Base-by-base conservation (phyloP, 2,888 invertebrate genomes). In the Torymus aiolomorphi region DNA sequence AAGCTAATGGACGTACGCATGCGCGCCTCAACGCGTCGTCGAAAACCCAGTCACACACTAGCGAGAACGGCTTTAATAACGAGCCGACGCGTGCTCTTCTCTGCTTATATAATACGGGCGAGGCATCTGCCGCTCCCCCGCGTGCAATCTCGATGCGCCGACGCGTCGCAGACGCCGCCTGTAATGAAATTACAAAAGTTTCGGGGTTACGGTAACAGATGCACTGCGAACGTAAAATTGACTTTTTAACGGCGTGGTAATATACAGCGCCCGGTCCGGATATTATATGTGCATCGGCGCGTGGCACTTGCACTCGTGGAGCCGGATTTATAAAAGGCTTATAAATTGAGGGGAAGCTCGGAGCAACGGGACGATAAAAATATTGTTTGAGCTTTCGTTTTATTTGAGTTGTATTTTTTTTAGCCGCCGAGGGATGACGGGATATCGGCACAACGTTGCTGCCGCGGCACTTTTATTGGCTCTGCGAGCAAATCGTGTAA, bases 171-270 rank as follows among this genome's bases (percentile, higher is more conserved):
- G 20, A 20, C 62, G n/a, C 65, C 11, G 52, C 31, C 20, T 20
- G 59, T 74, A 80, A 80, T 80, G 74, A 80, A 80, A 77, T 80
- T 80, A 77, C 74, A 77, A 80, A 80, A 80, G 63, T 80, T 80
- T 56, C 16, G 16, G 54, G 61, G 61, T 76, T 67, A 71, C 20
- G 73, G 80, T 63, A 80, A 76, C 80, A 80, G 76, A 80, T 80
- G 76, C 73, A 76, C 59, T 76, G 66, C 63, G 31, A 73, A 62
- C 63, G 63, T 73, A 73, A 69, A 76, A 76, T 76, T 80, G 80
- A 80, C 80, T 80, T 76, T 80, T 80, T 67, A 74, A 74, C 56
- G 18, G 59, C 54, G 52, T 16, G 4, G 12, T 65, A 14, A 73
- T 51, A 49, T 65, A 78, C 61, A 62, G 62, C 54, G 8, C 42